Conservation (phyloP, 2,888 invertebrate species). For the Exephanes ischioxanthus region DNA sequence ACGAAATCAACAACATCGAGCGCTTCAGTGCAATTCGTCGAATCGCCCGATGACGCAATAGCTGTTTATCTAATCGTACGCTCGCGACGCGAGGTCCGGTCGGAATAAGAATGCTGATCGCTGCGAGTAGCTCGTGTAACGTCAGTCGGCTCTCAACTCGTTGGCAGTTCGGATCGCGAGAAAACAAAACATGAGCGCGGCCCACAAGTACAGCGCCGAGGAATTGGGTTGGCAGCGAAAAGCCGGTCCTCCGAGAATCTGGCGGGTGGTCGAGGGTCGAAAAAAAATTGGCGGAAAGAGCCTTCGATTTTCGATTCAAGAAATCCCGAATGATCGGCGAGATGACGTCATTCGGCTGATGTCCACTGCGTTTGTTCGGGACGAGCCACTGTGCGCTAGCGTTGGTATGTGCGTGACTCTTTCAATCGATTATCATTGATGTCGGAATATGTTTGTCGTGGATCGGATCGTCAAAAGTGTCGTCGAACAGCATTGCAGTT, state of each 20-base stretch:
- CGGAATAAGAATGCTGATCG: background rate
- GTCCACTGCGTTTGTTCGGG: slow-evolving; percentile 72
- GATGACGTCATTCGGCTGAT: slow-evolving; percentile 76
- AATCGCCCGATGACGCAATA: no score
- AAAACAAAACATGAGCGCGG: background rate
- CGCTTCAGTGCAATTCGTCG: no score
- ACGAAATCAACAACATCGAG: no score
- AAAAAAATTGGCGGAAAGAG: slow-evolving; percentile 67
- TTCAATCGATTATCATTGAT: background rate
- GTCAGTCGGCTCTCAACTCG: background rate
- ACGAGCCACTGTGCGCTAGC: slow-evolving; percentile 73
- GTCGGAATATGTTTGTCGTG: background rate
- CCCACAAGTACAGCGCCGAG: background rate
- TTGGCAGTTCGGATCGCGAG: background rate
- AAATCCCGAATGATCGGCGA: slow-evolving; percentile 77
- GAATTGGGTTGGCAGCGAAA: slow-evolving; percentile 59
- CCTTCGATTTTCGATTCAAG: slow-evolving; percentile 77
- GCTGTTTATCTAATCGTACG: background rate
- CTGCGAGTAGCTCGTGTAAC: no score
- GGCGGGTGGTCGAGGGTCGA: slow-evolving; percentile 72
- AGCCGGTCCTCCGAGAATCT: slow-evolving; percentile 75
- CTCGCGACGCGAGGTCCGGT: background rate
- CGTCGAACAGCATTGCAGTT: no score
- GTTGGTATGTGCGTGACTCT: slow-evolving; percentile 70
- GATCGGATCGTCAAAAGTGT: no score